phyloP scores from a whole-genome alignment of 2,797 vertebrate genomes.

The Borostomias antarcticus region DNA sequence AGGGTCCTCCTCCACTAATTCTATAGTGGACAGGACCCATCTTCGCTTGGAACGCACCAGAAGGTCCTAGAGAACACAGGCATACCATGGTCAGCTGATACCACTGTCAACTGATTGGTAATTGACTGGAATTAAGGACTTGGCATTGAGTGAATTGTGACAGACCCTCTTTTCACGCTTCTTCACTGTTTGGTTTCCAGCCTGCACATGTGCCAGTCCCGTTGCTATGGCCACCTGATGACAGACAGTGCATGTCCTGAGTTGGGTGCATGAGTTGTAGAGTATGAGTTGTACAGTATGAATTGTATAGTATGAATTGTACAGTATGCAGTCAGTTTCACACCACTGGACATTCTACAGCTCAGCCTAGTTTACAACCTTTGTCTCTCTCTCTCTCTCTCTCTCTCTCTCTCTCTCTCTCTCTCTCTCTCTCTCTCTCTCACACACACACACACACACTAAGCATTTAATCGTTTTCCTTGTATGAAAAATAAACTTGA shows the following conservation, averaged over 20 bases:
- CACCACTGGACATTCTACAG: no score
- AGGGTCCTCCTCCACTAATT: conserved; percentile 75
- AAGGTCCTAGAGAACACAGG: conserved; percentile 58
- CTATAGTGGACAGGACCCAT: conserved; percentile 84
- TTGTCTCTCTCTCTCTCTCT: no score
- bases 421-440: no score
- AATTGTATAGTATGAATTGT: no score
- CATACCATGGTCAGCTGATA: not conserved
- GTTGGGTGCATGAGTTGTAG: no score
- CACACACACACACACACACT: no score
- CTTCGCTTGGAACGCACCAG: conserved; percentile 77
- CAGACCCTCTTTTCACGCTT: conserved; percentile 53
- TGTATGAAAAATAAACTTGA: no score
- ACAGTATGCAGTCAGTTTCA: not conserved
- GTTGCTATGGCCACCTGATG: conserved; percentile 41
- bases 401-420: no score
- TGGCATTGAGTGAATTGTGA: not conserved
- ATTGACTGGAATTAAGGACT: not conserved
- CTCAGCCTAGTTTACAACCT: no score
- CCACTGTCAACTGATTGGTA: not conserved
- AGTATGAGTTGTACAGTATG: no score
- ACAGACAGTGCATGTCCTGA: not conserved
- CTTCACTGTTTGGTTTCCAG: not conserved
- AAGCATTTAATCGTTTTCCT: no score
- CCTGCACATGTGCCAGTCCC: conserved; percentile 15